Percentiles rank a stretch among this genome's conserved stretches.
Evolutionary conservation across 2,888 invertebrate species (phyloP).

Genomic region (Sympetrum striolatum): DNA sequence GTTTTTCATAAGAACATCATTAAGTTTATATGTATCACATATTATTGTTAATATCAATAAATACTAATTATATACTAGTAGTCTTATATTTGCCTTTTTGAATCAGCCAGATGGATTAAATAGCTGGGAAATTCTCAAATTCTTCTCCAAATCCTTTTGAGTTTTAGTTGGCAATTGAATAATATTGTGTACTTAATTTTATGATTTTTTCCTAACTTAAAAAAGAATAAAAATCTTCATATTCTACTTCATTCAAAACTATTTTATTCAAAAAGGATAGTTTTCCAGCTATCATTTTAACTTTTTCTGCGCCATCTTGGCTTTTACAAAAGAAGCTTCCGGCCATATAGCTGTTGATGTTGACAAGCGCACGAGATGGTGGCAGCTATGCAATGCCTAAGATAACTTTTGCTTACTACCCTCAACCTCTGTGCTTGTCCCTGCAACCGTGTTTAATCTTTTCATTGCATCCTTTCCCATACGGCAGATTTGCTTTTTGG

Average conservation of each 20-base stretch:
- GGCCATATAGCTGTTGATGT: slow-evolving; percentile 36
- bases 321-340: slow-evolving; percentile 32
- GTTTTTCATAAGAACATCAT: background rate
- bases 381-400: slow-evolving; percentile 40
- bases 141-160: too few relatives aligned
- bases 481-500: slow-evolving; percentile 38
- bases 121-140: background rate
- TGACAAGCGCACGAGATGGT: slow-evolving; percentile 44
- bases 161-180: too few relatives aligned
- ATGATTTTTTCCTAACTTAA: too few relatives aligned
- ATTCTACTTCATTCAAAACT: too few relatives aligned
- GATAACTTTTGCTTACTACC: slow-evolving; percentile 11
- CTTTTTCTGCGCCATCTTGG: slow-evolving; percentile 9
- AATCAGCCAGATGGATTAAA: slow-evolving; percentile 33
- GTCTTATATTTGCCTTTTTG: background rate
- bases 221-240: too few relatives aligned
- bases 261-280: background rate
- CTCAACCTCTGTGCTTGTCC: slow-evolving; percentile 39
- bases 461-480: slow-evolving; percentile 25
- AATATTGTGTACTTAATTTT: too few relatives aligned
- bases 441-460: slow-evolving; percentile 38
- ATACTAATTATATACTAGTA: background rate
- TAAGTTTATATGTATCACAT: background rate
- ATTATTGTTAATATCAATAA: background rate
- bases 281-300: slow-evolving; percentile 28